Evolutionary conservation across 92 coral and sea anemone genomes (phyloP).

Genomic region (Scolanthus callimorphus): DNA sequence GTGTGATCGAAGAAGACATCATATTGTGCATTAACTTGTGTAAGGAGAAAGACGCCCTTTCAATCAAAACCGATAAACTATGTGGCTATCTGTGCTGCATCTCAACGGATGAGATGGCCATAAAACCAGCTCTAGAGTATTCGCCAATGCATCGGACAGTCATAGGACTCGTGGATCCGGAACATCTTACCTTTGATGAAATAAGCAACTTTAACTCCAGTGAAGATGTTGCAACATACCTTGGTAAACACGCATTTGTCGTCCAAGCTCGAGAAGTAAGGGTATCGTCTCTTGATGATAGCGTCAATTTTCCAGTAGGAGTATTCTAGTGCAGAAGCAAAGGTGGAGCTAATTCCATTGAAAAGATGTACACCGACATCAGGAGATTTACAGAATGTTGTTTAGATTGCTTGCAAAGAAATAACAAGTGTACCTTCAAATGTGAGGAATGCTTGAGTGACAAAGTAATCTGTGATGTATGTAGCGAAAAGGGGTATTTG

Average conservation of each 20-base stretch:
- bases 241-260: constrained; percentile 25
- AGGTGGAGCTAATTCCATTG: constrained; percentile 30
- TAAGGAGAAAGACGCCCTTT: constrained; percentile 12
- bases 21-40: constrained; percentile 42
- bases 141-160: constrained; percentile 23
- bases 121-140: constrained; percentile 41
- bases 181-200: constrained; percentile 27
- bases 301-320: constrained; percentile 27
- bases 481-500: constrained; percentile 5
- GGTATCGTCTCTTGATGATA: constrained; percentile 23
- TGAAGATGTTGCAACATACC: constrained; percentile 10
- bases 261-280: constrained; percentile 38
- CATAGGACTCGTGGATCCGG: constrained; percentile 30
- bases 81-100: constrained; percentile 36
- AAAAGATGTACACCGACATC: constrained; percentile 20
- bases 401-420: constrained; percentile 16
- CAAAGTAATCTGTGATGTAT: constrained; percentile 16
- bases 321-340: constrained; percentile 39
- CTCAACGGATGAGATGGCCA: constrained; percentile 49
- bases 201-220: background rate
- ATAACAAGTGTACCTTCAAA: constrained; percentile 19
- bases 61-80: constrained; percentile 18
- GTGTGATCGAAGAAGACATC: constrained; percentile 35
- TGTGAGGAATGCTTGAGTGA: constrained; percentile 25
- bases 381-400: constrained; percentile 17